These are phyloP conservation scores for Prorops nasuta DNA, from an alignment of 1,140 invertebrate species.

Conservation along the genomic window DNA sequence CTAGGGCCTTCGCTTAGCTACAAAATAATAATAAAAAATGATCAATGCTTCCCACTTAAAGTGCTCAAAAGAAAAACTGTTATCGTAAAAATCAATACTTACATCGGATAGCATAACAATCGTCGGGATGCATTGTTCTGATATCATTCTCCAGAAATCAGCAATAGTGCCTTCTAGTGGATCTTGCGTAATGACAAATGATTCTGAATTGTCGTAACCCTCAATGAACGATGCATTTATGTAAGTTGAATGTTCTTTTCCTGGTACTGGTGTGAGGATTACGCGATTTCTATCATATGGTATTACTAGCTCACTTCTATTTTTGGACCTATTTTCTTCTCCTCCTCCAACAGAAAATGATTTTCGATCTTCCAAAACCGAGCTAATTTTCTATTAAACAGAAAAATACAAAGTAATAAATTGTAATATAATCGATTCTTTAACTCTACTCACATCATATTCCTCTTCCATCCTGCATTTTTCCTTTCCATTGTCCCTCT, in stretches of 20 bases:
- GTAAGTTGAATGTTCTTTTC: constrained; percentile 88
- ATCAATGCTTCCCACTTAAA: too few relatives aligned
- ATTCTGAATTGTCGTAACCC: constrained; percentile 90
- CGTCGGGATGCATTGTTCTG: constrained; percentile 86
- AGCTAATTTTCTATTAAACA: constrained; percentile 70
- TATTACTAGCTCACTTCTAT: constrained; percentile 82
- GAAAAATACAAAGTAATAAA: background rate
- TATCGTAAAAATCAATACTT: constrained; percentile 40
- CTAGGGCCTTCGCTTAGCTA: constrained; percentile 69
- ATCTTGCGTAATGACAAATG: constrained; percentile 95
- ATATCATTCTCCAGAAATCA: constrained; percentile 97
- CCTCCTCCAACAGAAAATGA: constrained; percentile 76
- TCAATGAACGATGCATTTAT: constrained; percentile 97
- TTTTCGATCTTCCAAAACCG: constrained; percentile 79
- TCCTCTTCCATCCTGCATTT: constrained; percentile 76
- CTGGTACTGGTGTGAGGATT: constrained; percentile 77
- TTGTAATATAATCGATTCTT: background rate
- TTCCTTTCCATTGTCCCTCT: constrained; percentile 65
- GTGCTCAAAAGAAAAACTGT: too few relatives aligned
- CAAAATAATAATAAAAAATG: too few relatives aligned
- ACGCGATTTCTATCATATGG: constrained; percentile 91
- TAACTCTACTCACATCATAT: constrained; percentile 71
- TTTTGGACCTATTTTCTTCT: constrained; percentile 85
- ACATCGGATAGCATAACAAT: constrained; percentile 95
- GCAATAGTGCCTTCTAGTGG: constrained; percentile 83